Conservation (phyloP, 1,140 invertebrate genomes). For the Drosophila sturtevanti region DNA sequence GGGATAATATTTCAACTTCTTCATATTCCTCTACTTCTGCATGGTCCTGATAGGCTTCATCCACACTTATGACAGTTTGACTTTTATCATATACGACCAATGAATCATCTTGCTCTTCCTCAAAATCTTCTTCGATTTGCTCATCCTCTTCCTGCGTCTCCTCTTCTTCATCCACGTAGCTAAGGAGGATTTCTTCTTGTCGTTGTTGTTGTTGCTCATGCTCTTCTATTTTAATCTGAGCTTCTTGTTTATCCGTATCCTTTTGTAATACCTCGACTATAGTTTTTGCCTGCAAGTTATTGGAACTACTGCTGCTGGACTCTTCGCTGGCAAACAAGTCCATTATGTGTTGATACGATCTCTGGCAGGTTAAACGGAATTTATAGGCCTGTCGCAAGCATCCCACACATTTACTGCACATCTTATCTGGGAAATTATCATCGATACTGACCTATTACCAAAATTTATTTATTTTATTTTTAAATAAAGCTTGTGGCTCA, state of each 20-base stretch:
- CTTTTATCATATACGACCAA: conserved; percentile 34
- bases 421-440: conserved; percentile 71
- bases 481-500: not conserved
- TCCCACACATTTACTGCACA: conserved; percentile 64
- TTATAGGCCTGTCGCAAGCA: conserved; percentile 57
- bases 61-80: conserved; percentile 28
- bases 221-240: conserved; percentile 42
- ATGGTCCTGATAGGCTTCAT: conserved; percentile 34
- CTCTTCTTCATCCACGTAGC: conserved; percentile 19
- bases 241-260: conserved; percentile 33
- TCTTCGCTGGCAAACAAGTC: conserved; percentile 54
- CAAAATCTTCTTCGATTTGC: conserved; percentile 47
- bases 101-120: conserved; percentile 30
- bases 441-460: conserved; percentile 52
- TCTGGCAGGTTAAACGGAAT: conserved; percentile 66
- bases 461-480: not conserved
- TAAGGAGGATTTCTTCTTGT: conserved; percentile 20
- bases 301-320: conserved; percentile 9
- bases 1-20: conserved; percentile 50
- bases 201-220: conserved; percentile 4
- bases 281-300: conserved; percentile 34
- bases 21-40: conserved; percentile 46
- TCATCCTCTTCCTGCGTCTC: conserved; percentile 24
- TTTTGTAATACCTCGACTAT: conserved; percentile 49
- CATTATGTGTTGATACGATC: conserved; percentile 65